Evolutionary conservation across 2,797 vertebrate species (phyloP), one percentile per base, ranked within the genome.

Genomic region (Remorina albescens): DNA sequence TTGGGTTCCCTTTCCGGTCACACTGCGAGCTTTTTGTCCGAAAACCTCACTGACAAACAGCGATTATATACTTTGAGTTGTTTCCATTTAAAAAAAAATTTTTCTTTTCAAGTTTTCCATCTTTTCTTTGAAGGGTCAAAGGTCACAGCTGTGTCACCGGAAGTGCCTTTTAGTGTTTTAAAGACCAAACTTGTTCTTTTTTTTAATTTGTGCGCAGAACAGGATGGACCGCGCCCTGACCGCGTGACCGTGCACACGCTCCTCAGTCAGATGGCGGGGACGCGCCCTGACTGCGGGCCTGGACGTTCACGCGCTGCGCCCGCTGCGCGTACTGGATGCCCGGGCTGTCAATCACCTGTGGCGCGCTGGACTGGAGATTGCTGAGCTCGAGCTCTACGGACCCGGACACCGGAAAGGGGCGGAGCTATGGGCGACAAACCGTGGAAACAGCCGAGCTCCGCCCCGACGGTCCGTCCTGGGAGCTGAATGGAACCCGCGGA

Each of bases 171-270:
- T 42, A 18, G 5, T 19, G 41, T 19, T 19, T 42, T 19, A 1
- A 42, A 42, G 8, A 19, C 9, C 9, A 30, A n/a, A 54, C 53
- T 32, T 51, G 7, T 5, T 1, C 25, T 21, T 34, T 72, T 42
- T 32, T 15, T 62, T 4, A 53, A 21, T 56, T 19, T 18, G 9
- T 53, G 72, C 69, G 41, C 28, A 64, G 19, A 72, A 39, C 57
- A 15, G 67, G 37, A 37, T 37, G 57, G 76, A 59, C 87, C 86
- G 78, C 88, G 46, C 89, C 88, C 88, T 80, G 46, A 7, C 18
- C 67, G 51, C 81, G 80, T 41, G 81, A 50, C 2, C 73, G 83
- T 77, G 81, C 76, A 10, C 25, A 16, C 47, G 23, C 42, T 9
- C 6, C 9, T 16, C 9, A 11, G 28, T 26, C 37, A 15, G 26